Conservation (phyloP, 2,113 vertebrate species). For the Ibidorhyncha struthersii region DNA sequence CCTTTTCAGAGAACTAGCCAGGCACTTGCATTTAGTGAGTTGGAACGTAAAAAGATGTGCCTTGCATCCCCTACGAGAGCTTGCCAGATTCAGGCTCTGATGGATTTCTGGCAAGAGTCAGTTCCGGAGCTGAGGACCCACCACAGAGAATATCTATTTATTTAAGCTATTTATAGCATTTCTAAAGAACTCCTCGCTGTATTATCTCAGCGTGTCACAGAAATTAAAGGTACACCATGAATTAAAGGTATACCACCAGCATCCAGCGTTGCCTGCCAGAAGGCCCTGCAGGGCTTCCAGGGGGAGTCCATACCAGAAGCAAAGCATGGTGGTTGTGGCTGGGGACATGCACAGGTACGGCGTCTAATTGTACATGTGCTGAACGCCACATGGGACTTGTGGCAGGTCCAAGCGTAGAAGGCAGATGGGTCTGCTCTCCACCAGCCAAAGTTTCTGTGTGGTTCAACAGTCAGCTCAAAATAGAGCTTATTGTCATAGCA, state of each 20-base stretch:
- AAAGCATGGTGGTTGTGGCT: rapidly evolving
- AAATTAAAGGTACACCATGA: slow-evolving; percentile 61
- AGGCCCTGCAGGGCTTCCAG: background rate
- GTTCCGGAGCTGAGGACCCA: slow-evolving; percentile 68
- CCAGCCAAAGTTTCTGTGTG: background rate
- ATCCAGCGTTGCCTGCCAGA: background rate
- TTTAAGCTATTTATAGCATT: slow-evolving; percentile 70
- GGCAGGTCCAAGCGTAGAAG: background rate
- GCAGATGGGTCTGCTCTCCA: slow-evolving; percentile 5
- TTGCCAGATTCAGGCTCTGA: slow-evolving; percentile 64
- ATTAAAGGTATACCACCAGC: slow-evolving; percentile 32
- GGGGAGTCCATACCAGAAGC: background rate
- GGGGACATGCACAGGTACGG: background rate
- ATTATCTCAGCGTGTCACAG: slow-evolving; percentile 59
- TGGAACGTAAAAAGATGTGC: slow-evolving; percentile 61
- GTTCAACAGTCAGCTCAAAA: slow-evolving; percentile 7
- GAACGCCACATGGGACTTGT: background rate
- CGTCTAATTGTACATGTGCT: background rate
- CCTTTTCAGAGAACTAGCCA: background rate
- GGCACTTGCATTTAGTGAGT: slow-evolving; percentile 27
- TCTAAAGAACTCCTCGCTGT: slow-evolving; percentile 66
- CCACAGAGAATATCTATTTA: slow-evolving; percentile 71
- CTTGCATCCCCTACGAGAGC: slow-evolving; percentile 39
- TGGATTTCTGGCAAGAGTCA: slow-evolving; percentile 68
- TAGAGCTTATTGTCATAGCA: background rate